Evolutionary conservation across 1,140 invertebrate species (phyloP), one percentile per base, ranked within the genome.

Genomic region (Acromyrmex echinatior): DNA sequence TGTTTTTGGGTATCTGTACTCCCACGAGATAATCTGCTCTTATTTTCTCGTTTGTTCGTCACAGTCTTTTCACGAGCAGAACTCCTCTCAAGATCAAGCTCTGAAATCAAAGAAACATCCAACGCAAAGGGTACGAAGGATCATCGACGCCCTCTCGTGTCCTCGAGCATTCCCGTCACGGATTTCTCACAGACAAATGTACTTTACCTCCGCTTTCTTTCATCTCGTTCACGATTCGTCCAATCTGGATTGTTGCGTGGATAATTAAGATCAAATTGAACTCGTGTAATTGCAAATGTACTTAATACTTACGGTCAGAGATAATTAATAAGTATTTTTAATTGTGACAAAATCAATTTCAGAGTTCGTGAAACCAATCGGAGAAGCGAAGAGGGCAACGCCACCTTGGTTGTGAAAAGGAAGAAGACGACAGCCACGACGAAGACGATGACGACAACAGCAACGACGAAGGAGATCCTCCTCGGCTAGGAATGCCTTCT

Each of bases 401-500:
- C 45, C 53, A 60, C 60, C 45, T 65, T 51, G 63, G 35, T 12
- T 28, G 31, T 58, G 63, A 70, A 91, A 53, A 78, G 58, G 66
- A 78, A 70, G 51, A n/a, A 84, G 35, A 73, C 53, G 63, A 58
- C 49, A 86, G 45, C 12, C 16, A 73, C 21, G 53, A 53, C 80
- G 51, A 70, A 1, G 56, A 58, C 60, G 31, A 68, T 18, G 63
- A 65, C 14, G 65, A 45, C 35, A n/a, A 81, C 56, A 66, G 66
- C 60, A 65, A 74, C 66, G 63, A 91, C 87, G 88, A 90, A 88
- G 86, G 39, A 86, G 87, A 91, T 91, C 90, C 92, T 91, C 89
- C 88, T 90, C 88, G 87, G 89, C 94, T 95, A 95, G 95, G 94
- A 95, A 95, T 95, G 90, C 94, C 92, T 93, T 86, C 94, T 95